Percentiles rank a stretch among this genome's conserved stretches.
Evolutionary conservation across 2,113 vertebrate genomes (phyloP).

Genomic region (Pionites leucogaster): DNA sequence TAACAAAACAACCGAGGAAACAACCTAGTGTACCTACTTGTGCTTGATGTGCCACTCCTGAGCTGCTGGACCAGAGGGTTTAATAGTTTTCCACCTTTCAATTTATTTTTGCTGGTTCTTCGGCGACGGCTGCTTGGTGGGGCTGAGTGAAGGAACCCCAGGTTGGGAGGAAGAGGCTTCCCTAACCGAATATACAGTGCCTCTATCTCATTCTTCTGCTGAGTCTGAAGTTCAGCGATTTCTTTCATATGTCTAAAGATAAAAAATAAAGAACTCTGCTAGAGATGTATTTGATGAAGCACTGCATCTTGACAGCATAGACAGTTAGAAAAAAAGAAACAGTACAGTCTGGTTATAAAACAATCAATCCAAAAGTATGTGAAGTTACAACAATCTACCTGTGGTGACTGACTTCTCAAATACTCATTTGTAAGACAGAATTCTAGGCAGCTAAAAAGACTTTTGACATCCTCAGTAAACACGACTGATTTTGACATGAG

Average conservation of each 20-base stretch:
- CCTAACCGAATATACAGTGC: constrained; percentile 88
- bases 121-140: constrained; percentile 85
- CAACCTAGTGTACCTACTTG: constrained; percentile 70
- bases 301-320: neutral
- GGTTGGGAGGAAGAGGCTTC: constrained; percentile 86
- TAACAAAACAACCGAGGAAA: accelerated
- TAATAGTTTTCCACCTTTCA: constrained; percentile 91
- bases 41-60: constrained; percentile 86
- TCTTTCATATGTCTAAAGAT: constrained; percentile 89
- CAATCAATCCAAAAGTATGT: neutral
- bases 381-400: neutral
- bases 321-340: neutral
- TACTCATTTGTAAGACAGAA: neutral
- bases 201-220: constrained; percentile 94
- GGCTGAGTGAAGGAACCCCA: constrained; percentile 85
- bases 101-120: constrained; percentile 88
- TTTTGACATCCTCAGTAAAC: neutral
- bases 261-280: neutral
- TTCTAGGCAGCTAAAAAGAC: neutral
- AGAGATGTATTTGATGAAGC: neutral
- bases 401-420: neutral
- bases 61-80: constrained; percentile 96
- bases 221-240: constrained; percentile 93
- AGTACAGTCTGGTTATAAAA: neutral
- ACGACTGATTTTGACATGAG: neutral